Conservation (phyloP, 2,113 vertebrate genomes). For the Phyllostomus hastatus region DNA sequence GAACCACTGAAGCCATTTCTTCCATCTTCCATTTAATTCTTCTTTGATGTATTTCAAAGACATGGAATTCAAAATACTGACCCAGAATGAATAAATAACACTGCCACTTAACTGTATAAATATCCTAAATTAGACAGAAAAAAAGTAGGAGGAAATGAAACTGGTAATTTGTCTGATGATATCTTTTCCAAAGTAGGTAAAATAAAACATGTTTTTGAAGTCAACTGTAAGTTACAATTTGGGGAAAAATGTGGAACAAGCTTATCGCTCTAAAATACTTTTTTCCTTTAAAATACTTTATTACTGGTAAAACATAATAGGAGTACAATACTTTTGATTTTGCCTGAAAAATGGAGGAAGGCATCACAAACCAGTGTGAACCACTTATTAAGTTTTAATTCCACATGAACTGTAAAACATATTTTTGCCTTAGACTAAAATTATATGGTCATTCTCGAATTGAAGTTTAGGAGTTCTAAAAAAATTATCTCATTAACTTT, state of each 20-base stretch:
- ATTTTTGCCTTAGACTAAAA: not conserved
- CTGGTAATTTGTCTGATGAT: slow-evolving; percentile 5
- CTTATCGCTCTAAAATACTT: not conserved
- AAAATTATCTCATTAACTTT: not conserved
- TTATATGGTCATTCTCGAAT: not conserved
- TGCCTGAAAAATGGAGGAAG: not conserved
- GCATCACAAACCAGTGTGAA: not conserved
- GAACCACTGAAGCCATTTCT: not conserved
- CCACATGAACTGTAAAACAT: not conserved
- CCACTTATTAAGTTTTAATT: not conserved
- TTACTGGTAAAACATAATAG: not conserved
- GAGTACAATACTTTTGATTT: not conserved
- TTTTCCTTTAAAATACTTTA: not conserved
- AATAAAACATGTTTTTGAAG: slow-evolving; percentile 10
- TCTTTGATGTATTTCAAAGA: slow-evolving; percentile 32
- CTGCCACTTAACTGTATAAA: not conserved
- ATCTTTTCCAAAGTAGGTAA: not conserved
- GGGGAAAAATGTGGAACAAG: not conserved
- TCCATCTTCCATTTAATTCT: not conserved
- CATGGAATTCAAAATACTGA: slow-evolving; percentile 8
- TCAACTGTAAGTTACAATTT: not conserved
- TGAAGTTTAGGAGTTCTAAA: slow-evolving; percentile 1
- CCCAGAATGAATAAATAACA: not conserved
- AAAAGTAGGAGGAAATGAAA: not conserved
- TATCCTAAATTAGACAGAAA: not conserved